phyloP scores from a whole-genome alignment of 1,140 invertebrate species.

The Pararge aegeria region DNA sequence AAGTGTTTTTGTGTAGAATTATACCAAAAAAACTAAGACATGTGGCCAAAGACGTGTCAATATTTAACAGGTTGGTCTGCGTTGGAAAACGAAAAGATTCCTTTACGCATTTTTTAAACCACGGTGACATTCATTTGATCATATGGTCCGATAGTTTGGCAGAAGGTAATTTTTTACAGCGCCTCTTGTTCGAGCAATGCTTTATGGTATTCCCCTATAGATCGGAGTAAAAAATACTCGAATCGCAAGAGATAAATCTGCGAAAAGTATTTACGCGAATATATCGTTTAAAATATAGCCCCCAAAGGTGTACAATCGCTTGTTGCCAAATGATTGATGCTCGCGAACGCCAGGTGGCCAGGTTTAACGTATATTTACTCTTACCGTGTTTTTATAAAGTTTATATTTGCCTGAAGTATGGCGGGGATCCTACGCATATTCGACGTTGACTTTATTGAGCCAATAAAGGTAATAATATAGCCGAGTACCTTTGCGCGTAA shows the following conservation, averaged over 20 bases:
- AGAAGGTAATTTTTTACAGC: neutral
- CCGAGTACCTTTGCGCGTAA: conserved; percentile 16
- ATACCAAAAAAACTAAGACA: too few relatives aligned
- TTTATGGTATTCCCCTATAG: conserved; percentile 3
- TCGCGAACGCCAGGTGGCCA: neutral
- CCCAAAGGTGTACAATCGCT: conserved; percentile 10
- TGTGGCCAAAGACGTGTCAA: too few relatives aligned
- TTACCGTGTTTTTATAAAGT: conserved; percentile 7
- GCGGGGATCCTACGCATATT: conserved; percentile 17
- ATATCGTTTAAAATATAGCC: conserved; percentile 15
- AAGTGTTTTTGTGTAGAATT: too few relatives aligned
- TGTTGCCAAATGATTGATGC: neutral
- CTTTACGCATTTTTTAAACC: too few relatives aligned
- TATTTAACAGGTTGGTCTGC: too few relatives aligned
- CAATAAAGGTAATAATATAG: conserved; percentile 23
- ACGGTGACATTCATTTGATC: neutral
- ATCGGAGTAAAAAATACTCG: conserved; percentile 3
- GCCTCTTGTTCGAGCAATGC: neutral
- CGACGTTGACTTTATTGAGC: conserved; percentile 20
- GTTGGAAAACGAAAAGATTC: too few relatives aligned
- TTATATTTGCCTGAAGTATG: neutral
- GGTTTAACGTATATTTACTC: conserved; percentile 2
- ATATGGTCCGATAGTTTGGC: neutral
- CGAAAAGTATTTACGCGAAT: conserved; percentile 6
- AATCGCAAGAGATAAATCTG: conserved; percentile 3